Evolutionary conservation across 2,888 invertebrate species (phyloP).

Genomic region (Lymantria monacha): DNA sequence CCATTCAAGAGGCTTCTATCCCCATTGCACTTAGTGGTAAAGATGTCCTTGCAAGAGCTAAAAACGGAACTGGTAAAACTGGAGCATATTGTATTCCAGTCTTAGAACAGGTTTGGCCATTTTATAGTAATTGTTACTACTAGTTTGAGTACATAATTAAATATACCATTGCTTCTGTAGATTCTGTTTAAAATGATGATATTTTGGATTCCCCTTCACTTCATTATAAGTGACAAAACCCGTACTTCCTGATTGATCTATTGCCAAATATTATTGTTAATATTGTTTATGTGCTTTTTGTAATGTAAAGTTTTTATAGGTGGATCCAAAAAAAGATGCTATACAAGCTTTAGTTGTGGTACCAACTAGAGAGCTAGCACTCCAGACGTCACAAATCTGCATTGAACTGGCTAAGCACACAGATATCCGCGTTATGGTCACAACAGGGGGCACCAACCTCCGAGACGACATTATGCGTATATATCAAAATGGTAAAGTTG

Average conservation of each 20-base stretch:
- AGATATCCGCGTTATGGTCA: conserved; percentile 99
- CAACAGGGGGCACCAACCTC: conserved; percentile 98
- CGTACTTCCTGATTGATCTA: conserved; percentile 28
- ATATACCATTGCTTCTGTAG: neutral
- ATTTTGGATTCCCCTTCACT: conserved; percentile 80
- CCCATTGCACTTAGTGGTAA: conserved; percentile 98
- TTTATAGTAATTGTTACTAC: neutral
- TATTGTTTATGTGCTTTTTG: neutral
- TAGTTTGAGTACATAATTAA: too few relatives aligned
- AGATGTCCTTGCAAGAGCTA: conserved; percentile 98
- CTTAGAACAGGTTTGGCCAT: conserved; percentile 88
- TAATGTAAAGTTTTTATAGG: conserved; percentile 49
- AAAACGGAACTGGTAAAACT: conserved; percentile 99
- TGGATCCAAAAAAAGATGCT: conserved; percentile 93
- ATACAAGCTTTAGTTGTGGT: conserved; percentile 99
- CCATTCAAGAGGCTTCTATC: conserved; percentile 99
- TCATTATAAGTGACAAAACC: conserved; percentile 70
- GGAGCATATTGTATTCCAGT: conserved; percentile 99
- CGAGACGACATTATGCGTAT: conserved; percentile 99
- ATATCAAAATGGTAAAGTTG: conserved; percentile 93
- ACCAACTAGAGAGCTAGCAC: conserved; percentile 98
- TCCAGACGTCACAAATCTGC: conserved; percentile 99
- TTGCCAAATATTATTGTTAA: neutral
- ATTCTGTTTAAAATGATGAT: conserved; percentile 56
- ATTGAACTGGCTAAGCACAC: conserved; percentile 99